Evolutionary conservation across 2,888 invertebrate species (phyloP).

Genomic region (Dusona sp.): DNA sequence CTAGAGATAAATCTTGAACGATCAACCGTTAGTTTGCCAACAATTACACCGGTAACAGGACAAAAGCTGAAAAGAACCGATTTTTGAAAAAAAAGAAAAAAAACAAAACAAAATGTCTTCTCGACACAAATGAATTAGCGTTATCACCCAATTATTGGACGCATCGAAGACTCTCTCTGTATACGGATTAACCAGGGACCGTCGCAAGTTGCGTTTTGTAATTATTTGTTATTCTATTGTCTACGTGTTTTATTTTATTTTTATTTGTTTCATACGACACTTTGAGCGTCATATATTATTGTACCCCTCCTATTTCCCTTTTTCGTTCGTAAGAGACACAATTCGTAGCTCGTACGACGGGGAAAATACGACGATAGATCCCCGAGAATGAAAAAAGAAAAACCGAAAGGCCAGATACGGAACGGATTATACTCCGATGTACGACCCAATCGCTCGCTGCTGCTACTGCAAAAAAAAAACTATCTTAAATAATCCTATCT

Average conservation of each 20-base stretch:
- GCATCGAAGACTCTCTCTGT: constrained; percentile 69
- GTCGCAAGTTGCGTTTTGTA: constrained; percentile 77
- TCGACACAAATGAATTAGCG: constrained; percentile 53
- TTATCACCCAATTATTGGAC: constrained; percentile 70
- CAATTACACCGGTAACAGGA: not conserved
- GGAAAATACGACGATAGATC: not conserved
- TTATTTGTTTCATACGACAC: constrained; percentile 72
- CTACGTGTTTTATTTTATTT: constrained; percentile 74
- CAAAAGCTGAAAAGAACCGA: not conserved
- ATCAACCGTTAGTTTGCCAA: constrained; percentile 42
- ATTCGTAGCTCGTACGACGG: constrained; percentile 39
- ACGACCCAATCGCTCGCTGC: constrained; percentile 37
- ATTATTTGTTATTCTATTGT: constrained; percentile 78
- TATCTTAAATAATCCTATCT: constrained; percentile 76
- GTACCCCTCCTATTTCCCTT: constrained; percentile 42
- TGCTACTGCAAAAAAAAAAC: constrained; percentile 68
- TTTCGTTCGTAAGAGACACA: constrained; percentile 59
- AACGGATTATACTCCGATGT: constrained; percentile 58
- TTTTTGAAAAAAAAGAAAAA: constrained; percentile 19
- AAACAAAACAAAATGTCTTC: too few species aligned
- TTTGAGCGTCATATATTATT: constrained; percentile 68
- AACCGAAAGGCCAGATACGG: constrained; percentile 67
- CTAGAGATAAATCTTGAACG: constrained; percentile 55
- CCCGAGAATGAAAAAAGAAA: constrained; percentile 46
- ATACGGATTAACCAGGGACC: constrained; percentile 67